Evolutionary conservation across 2,113 vertebrate species (phyloP).

Genomic region (Trogon surrucura): DNA sequence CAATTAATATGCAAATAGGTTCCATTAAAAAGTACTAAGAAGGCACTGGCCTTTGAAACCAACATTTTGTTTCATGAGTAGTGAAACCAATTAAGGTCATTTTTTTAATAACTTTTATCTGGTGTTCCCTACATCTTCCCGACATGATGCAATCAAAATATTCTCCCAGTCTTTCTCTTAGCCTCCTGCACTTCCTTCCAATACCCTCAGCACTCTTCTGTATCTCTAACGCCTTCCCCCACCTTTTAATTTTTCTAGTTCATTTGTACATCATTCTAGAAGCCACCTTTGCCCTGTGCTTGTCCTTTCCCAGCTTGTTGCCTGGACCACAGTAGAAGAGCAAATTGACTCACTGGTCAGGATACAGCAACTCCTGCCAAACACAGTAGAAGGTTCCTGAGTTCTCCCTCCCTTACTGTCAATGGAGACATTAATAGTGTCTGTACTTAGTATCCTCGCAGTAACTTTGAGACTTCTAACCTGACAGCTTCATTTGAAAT

Average conservation of each 20-base stretch:
- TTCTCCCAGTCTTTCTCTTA: not conserved
- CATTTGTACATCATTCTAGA: not conserved
- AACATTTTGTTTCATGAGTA: not conserved
- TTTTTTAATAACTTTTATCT: not conserved
- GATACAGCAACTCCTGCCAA: not conserved
- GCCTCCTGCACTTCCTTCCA: not conserved
- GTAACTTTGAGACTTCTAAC: not conserved
- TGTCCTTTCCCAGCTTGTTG: not conserved
- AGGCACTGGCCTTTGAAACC: not conserved
- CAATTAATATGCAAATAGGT: not conserved
- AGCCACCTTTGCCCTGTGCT: not conserved
- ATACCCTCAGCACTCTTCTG: not conserved
- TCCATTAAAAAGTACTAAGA: not conserved
- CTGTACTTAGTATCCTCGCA: not conserved
- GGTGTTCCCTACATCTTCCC: not conserved
- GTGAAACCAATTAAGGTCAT: not conserved
- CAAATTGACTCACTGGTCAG: not conserved
- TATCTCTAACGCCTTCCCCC: not conserved
- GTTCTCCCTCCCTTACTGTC: not conserved
- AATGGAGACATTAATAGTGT: not conserved
- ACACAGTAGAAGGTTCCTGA: not conserved
- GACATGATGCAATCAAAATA: not conserved
- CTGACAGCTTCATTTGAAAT: not conserved
- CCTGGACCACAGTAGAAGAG: not conserved
- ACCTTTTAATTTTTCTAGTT: not conserved